phyloP scores from a whole-genome alignment of 2,888 invertebrate genomes.

The Sphaerophoria rueppellii region DNA sequence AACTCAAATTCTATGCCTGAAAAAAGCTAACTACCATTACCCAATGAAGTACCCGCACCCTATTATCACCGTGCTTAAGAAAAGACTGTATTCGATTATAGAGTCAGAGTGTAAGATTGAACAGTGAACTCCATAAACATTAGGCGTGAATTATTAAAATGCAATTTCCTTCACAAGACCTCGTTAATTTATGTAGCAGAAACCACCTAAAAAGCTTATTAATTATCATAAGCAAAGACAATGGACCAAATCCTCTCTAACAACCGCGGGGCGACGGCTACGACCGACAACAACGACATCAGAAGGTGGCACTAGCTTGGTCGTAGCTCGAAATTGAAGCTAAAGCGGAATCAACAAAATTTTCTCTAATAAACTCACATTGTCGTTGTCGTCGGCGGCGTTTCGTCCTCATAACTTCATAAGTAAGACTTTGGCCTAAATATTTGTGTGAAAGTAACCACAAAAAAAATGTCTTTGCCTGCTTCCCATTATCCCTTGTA shows the following conservation, averaged over 20 bases:
- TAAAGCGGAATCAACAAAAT: background rate
- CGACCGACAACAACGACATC: no score
- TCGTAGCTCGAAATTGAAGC: background rate
- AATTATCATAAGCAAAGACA: conserved; percentile 42
- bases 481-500: conserved; percentile 42
- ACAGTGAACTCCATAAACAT: conserved; percentile 23
- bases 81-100: no score
- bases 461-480: conserved; percentile 38
- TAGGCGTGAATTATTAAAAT: conserved; percentile 36
- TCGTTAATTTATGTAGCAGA: conserved; percentile 30
- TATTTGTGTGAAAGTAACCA: conserved; percentile 52
- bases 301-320: no score
- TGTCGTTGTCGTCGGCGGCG: background rate
- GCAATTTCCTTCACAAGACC: conserved; percentile 22
- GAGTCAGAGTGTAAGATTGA: background rate
- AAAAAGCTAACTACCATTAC: no score
- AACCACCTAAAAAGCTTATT: conserved; percentile 30
- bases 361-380: conserved; percentile 32
- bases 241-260: conserved; percentile 12
- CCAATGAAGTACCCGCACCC: no score
- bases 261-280: background rate
- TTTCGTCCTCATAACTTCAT: background rate
- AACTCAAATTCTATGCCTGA: no score
- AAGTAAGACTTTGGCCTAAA: conserved; percentile 52
- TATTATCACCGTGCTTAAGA: no score